Conservation (phyloP, 2,888 invertebrate genomes). For the Geophilus truncorum region DNA sequence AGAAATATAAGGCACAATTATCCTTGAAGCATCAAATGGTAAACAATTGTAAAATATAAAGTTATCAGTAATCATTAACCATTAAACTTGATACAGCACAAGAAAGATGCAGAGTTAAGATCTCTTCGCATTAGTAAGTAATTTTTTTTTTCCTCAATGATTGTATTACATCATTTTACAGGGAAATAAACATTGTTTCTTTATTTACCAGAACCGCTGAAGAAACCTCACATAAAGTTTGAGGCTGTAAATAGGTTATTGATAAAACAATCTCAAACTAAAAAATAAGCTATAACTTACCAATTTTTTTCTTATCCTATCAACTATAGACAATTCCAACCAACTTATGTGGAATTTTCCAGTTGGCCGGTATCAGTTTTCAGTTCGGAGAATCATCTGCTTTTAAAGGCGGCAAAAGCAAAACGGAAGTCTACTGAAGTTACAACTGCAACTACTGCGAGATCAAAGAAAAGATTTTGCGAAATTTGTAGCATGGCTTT, state of each 20-base stretch:
- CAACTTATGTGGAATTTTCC: not conserved
- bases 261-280: not conserved
- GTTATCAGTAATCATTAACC: not conserved
- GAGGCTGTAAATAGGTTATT: not conserved
- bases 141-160: not conserved
- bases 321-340: not conserved
- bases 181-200: not conserved
- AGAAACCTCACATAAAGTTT: not conserved
- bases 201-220: not conserved
- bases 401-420: not conserved
- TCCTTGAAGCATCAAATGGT: not conserved
- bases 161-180: not conserved
- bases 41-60: not conserved
- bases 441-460: not conserved
- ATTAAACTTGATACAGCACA: not conserved
- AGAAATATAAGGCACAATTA: not conserved
- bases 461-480: not conserved
- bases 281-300: not conserved
- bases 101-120: not conserved
- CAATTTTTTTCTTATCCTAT: not conserved
- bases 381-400: not conserved
- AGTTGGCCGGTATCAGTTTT: not conserved
- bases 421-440: not conserved
- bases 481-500: not conserved
- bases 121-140: not conserved